A percentile compares a stretch with the other conserved stretches of the same genome.
Conservation (phyloP, 2,113 vertebrate species). For the Bufo bufo region DNA sequence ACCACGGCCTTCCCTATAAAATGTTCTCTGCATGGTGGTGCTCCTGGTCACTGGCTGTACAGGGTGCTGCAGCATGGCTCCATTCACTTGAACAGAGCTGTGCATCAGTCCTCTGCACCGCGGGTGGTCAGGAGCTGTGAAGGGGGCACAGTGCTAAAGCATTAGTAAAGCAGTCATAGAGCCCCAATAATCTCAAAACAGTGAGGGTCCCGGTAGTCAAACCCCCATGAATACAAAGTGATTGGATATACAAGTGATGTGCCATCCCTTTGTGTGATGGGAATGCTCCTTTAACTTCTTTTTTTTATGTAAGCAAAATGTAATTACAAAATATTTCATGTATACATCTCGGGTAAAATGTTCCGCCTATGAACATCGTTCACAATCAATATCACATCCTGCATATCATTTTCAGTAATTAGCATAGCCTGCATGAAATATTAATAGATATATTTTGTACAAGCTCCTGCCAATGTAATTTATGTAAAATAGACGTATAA, state of each 20-base stretch:
- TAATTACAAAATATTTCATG: constrained; percentile 1
- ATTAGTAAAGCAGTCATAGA: no score
- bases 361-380: background rate
- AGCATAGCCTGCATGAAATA: background rate
- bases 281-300: background rate
- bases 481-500: constrained; percentile 28
- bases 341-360: background rate
- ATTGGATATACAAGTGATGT: no score
- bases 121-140: no score
- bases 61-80: background rate
- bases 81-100: background rate
- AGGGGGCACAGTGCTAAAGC: no score
- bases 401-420: constrained; percentile 4
- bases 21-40: no score
- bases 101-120: background rate
- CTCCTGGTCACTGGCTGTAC: no score
- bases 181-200: no score
- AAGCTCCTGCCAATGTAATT: constrained; percentile 7
- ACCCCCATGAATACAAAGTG: background rate
- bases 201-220: no score
- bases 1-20: no score
- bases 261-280: background rate
- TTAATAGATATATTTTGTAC: constrained; percentile 27
- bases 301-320: background rate
- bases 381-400: constrained; percentile 15